phyloP scores from a whole-genome alignment of 2,888 invertebrate species.

The Eulithis testata region DNA sequence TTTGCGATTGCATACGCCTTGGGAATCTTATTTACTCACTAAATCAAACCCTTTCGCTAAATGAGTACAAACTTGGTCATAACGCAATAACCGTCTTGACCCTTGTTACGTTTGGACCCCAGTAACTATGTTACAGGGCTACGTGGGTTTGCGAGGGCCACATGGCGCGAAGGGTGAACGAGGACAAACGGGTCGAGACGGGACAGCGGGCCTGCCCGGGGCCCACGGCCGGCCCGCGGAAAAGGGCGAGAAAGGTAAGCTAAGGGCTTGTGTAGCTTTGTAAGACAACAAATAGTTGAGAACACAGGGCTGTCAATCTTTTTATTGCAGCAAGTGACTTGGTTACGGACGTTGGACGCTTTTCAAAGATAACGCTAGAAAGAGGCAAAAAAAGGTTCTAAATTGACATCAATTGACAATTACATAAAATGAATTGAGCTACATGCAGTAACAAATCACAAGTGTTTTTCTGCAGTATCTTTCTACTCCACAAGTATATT shows the following conservation, averaged over 20 bases:
- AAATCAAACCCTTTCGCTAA: slow-evolving; percentile 65
- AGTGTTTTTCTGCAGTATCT: too few relatives aligned
- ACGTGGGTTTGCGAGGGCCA: slow-evolving; percentile 82
- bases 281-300: too few relatives aligned
- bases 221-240: slow-evolving; percentile 86
- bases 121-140: slow-evolving; percentile 66
- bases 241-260: slow-evolving; percentile 89
- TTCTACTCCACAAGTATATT: too few relatives aligned
- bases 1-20: neutral
- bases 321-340: too few relatives aligned
- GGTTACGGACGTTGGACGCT: too few relatives aligned
- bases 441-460: too few relatives aligned
- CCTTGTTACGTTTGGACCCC: slow-evolving; percentile 74
- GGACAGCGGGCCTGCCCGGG: slow-evolving; percentile 86
- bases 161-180: slow-evolving; percentile 88
- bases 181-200: slow-evolving; percentile 87
- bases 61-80: slow-evolving; percentile 70
- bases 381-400: too few relatives aligned
- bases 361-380: too few relatives aligned
- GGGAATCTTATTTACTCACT: slow-evolving; percentile 39
- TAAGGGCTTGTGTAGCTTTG: slow-evolving; percentile 16
- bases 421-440: too few relatives aligned
- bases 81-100: slow-evolving; percentile 76
- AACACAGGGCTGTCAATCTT: too few relatives aligned
- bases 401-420: too few relatives aligned